Percentiles rank a stretch among this genome's conserved stretches.
Conservation (phyloP, 2,888 invertebrate genomes). For the Habrosyne pyritoides region DNA sequence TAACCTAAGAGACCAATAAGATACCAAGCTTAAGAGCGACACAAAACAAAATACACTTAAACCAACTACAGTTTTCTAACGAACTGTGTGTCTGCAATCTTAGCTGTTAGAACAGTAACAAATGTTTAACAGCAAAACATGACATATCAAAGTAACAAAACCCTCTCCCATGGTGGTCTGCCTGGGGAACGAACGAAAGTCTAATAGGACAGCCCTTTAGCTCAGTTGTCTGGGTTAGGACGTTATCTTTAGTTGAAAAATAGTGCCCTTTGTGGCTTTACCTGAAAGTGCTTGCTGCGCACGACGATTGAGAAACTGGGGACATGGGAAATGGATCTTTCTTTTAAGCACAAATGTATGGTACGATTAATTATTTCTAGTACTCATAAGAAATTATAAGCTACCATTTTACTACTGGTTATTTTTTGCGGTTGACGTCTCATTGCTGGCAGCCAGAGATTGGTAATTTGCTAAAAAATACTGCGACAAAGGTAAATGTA, state of each 20-base stretch:
- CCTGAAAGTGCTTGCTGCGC: slow-evolving; percentile 41
- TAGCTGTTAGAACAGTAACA: slow-evolving; percentile 63
- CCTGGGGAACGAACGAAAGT: slow-evolving; percentile 57
- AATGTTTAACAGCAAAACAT: slow-evolving; percentile 59
- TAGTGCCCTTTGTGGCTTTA: slow-evolving; percentile 66
- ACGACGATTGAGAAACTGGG: slow-evolving; percentile 25
- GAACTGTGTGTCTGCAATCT: slow-evolving; percentile 41
- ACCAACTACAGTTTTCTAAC: neutral
- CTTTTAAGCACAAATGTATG: neutral
- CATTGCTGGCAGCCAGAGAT: no score
- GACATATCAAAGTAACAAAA: slow-evolving; percentile 68
- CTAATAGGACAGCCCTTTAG: slow-evolving; percentile 76
- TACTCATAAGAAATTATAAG: neutral
- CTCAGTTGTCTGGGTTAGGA: slow-evolving; percentile 64
- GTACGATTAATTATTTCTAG: neutral
- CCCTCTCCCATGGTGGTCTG: slow-evolving; percentile 71
- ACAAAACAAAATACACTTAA: neutral
- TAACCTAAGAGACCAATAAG: no score
- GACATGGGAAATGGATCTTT: neutral
- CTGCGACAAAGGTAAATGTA: no score
- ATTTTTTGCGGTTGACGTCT: no score
- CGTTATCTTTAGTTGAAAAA: slow-evolving; percentile 77
- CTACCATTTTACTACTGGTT: no score
- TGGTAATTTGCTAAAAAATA: no score
- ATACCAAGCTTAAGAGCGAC: no score